phyloP scores from a whole-genome alignment of 2,888 invertebrate species.

The Saturnia japonica region DNA sequence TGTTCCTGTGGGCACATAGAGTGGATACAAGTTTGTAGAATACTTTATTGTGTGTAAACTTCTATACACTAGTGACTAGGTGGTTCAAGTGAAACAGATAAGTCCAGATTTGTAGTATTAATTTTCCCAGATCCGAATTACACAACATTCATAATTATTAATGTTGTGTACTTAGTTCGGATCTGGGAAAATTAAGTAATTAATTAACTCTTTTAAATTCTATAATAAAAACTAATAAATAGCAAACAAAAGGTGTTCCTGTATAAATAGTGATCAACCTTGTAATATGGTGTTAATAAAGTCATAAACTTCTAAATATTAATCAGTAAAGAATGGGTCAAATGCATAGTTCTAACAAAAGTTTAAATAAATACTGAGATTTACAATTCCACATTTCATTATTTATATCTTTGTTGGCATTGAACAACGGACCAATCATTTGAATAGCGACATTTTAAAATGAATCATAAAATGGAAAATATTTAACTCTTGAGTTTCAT shows the following conservation, averaged over 20 bases:
- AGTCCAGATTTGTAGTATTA: neutral
- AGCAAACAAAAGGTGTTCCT: neutral
- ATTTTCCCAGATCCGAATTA: neutral
- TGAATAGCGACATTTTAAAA: neutral
- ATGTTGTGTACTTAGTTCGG: no score
- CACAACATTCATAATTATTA: neutral
- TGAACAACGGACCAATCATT: neutral
- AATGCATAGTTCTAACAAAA: no score
- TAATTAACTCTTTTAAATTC: no score
- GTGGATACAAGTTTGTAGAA: slow-evolving; percentile 35
- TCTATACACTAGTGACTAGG: slow-evolving; percentile 24
- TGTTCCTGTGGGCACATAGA: slow-evolving; percentile 38
- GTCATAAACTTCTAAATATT: neutral
- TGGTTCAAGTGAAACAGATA: neutral
- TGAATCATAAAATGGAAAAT: neutral
- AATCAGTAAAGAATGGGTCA: neutral
- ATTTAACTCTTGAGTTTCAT: no score
- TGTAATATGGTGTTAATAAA: neutral
- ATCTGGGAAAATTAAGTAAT: no score
- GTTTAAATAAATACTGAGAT: neutral
- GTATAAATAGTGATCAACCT: neutral
- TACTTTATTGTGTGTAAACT: slow-evolving; percentile 18
- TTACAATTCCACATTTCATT: neutral
- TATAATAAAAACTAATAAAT: neutral
- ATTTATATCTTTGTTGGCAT: no score